phyloP scores from a whole-genome alignment of 30 jellyfish, hydroid and myxozoan genomes.

The Turritopsis rubra region DNA sequence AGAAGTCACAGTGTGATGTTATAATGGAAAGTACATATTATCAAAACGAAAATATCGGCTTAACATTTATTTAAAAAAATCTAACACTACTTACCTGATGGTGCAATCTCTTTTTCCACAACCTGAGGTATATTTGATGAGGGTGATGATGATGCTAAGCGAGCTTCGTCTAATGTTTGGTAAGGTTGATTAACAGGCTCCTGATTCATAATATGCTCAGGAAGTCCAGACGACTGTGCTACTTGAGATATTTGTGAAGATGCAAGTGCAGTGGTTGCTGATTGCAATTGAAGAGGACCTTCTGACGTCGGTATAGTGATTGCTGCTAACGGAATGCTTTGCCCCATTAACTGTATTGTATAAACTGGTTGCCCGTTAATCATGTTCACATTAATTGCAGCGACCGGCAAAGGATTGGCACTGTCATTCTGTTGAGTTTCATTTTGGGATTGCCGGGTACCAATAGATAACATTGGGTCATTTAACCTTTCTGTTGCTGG shows the following conservation, averaged over 20 bases:
- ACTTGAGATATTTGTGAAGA: slow-evolving; percentile 7
- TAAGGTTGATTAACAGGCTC: neutral
- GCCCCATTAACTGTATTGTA: slow-evolving; percentile 76
- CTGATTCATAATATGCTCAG: neutral
- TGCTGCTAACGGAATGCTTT: slow-evolving; percentile 75
- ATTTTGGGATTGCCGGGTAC: neutral
- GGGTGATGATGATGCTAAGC: neutral
- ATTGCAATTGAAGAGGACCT: slow-evolving; percentile 34
- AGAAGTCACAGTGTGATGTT: too few relatives aligned
- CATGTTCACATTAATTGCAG: slow-evolving; percentile 36
- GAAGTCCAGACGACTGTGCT: neutral
- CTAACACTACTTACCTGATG: neutral
- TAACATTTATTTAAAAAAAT: too few relatives aligned
- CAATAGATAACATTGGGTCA: neutral
- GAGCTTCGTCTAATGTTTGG: neutral
- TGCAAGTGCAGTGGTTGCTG: slow-evolving; percentile 19
- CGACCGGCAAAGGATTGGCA: slow-evolving; percentile 22
- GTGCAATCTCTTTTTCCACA: neutral
- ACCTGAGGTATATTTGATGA: neutral
- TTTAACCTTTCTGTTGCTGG: neutral
- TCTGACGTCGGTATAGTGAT: slow-evolving; percentile 42
- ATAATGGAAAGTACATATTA: too few relatives aligned
- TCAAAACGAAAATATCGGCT: neutral
- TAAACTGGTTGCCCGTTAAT: slow-evolving; percentile 72
- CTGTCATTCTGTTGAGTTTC: neutral